Conservation (phyloP, 2,797 vertebrate species). For the Mico argentatus region DNA sequence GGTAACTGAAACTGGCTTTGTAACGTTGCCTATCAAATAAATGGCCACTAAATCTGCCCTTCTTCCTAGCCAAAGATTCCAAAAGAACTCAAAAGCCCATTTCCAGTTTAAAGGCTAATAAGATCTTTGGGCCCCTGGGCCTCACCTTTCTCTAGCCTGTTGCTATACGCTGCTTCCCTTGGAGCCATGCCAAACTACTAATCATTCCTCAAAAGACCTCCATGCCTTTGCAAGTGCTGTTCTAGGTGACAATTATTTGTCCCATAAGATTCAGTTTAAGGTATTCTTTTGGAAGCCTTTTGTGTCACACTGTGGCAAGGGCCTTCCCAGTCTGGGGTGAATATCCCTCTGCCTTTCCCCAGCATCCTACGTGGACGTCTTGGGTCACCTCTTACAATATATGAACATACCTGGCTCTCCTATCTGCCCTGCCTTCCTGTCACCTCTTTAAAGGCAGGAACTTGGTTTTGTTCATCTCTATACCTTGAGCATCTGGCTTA, state of each 20-base stretch:
- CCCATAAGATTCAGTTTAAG: not conserved
- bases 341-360: not conserved
- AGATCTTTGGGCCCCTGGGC: not conserved
- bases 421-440: not conserved
- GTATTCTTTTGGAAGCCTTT: not conserved
- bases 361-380: not conserved
- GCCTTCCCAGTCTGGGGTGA: not conserved
- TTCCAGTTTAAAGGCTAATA: not conserved
- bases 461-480: not conserved
- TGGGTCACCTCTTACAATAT: not conserved
- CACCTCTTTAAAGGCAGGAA: not conserved
- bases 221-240: not conserved
- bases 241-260: not conserved
- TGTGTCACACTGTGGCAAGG: not conserved
- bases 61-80: not conserved
- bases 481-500: not conserved
- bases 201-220: not conserved
- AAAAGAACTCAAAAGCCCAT: not conserved
- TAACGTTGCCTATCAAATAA: not conserved
- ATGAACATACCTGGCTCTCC: not conserved
- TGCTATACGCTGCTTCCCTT: not conserved
- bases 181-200: too few relatives aligned
- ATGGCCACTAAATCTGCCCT: not conserved
- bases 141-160: not conserved
- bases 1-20: not conserved